Percentiles rank a stretch among this genome's conserved stretches.
Conservation (phyloP, 2,113 vertebrate genomes). For the Pseudopodoces humilis region DNA sequence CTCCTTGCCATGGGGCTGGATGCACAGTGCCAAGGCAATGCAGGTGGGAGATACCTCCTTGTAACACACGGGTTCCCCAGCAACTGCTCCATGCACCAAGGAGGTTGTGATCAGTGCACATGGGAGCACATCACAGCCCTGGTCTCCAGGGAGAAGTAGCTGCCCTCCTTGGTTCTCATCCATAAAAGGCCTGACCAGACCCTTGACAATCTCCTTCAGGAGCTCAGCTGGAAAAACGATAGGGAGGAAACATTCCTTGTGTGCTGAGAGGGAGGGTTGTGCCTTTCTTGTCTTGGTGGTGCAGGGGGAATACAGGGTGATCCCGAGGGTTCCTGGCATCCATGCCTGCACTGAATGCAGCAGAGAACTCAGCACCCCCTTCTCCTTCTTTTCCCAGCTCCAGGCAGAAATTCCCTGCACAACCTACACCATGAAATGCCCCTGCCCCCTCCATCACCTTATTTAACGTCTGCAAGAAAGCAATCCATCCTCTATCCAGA, state of each 20-base stretch:
- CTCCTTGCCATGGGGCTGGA: rapidly evolving
- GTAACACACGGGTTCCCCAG: not conserved
- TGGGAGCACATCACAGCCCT: not conserved
- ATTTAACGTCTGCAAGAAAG: not conserved
- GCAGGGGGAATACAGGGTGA: not conserved
- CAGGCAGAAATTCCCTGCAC: not conserved
- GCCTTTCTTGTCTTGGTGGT: rapidly evolving
- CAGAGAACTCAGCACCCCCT: not conserved
- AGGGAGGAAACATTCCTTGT: not conserved
- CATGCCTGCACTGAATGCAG: not conserved
- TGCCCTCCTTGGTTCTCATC: not conserved
- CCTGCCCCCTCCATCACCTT: not conserved
- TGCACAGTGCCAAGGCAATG: not conserved
- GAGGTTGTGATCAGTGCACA: rapidly evolving
- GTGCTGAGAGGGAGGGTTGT: not conserved
- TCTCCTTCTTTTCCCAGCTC: not conserved
- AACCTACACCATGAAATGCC: not conserved
- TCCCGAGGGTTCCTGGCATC: not conserved
- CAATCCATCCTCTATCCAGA: conserved; percentile 4
- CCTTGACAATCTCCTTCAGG: not conserved
- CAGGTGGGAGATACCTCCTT: not conserved
- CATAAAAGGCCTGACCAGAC: not conserved
- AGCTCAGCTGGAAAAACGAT: not conserved
- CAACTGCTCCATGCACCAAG: not conserved
- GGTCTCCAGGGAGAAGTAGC: not conserved